Base-by-base conservation (phyloP, 2,888 invertebrate genomes). In the Bombylius discolor region DNA sequence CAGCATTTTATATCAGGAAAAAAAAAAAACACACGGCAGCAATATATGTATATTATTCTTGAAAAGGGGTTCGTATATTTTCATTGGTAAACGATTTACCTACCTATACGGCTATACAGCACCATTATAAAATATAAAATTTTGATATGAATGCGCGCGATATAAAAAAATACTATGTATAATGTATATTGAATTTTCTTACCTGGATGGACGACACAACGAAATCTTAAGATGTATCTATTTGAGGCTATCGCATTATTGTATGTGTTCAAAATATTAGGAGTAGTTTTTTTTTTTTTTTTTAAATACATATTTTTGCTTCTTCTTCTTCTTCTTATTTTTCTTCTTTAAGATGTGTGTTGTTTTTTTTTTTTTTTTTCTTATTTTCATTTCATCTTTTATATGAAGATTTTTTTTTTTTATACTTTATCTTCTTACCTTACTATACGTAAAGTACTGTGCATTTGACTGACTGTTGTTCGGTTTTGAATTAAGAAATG, bases 21-120 rank as follows among this genome's bases (percentile, higher is more conserved):
- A 23, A 23, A n/a, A 23, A 23, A 23, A 23, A 23, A 23, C 23
- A 23, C 23, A 23, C 23, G 23, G 23, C 23, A 11, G 12, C 11
- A 42, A 11, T 11, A 42, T 42, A 42, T 42, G 7, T 42, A 11
- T 42, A 42, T 11, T 42, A 42, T 42, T 55, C 55, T 50, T n/a
- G 45, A 49, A 46, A 55, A 55, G 55, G 55, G 55, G 55, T 55
- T 55, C 55, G 23, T 23, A 50, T 39, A 50, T 55, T 39, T 51
- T 55, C 50, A 50, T 50, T 47, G 55, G 55, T 51, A 55, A 55
- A 46, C 39, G 4, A 42, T 42, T 42, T 42, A 42, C 39, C 39
- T 42, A 42, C 39, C 39, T 42, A 11, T 42, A 42, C 39, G 5
- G 11, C 39, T 42, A 11, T 42, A 42, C 39, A 11, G 5, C 39